A percentile compares a stretch with the other conserved stretches of the same genome.
These are phyloP conservation scores for Acleris sparsana DNA, from an alignment of 2,888 invertebrate species.

Conservation along the genomic window DNA sequence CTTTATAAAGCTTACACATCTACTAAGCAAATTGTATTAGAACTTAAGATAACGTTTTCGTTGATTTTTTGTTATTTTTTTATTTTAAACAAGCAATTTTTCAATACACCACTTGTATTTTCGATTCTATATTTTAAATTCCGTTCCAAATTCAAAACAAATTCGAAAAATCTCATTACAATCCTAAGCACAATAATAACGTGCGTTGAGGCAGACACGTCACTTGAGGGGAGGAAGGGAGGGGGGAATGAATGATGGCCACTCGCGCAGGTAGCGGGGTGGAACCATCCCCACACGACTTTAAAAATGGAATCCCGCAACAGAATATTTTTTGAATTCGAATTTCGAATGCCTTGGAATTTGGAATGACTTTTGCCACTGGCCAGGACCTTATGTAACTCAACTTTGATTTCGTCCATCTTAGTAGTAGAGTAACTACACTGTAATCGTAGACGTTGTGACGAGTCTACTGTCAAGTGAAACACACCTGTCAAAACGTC, in stretches of 20 bases:
- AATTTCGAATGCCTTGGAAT: neutral
- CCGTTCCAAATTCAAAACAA: neutral
- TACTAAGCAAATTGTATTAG: slow-evolving; percentile 50
- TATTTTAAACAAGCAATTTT: neutral
- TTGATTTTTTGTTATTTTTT: slow-evolving; percentile 2
- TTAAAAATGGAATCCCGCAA: slow-evolving; percentile 55
- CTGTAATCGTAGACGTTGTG: too few relatives aligned
- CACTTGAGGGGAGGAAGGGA: slow-evolving; percentile 58
- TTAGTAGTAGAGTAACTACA: too few relatives aligned
- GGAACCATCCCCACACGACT: slow-evolving; percentile 49
- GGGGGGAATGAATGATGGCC: slow-evolving; percentile 61
- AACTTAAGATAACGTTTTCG: slow-evolving; percentile 8
- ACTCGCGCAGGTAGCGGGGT: slow-evolving; percentile 69
- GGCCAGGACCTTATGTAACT: neutral
- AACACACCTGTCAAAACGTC: too few relatives aligned
- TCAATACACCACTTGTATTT: too few relatives aligned
- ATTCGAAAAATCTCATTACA: slow-evolving; percentile 11
- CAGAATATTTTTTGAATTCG: slow-evolving; percentile 22
- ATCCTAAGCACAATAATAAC: slow-evolving; percentile 51
- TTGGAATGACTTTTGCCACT: neutral
- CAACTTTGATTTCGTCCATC: too few relatives aligned
- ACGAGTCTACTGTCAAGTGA: too few relatives aligned
- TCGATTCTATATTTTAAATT: neutral
- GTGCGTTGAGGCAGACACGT: slow-evolving; percentile 52
- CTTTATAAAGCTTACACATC: slow-evolving; percentile 64